A percentile compares a stretch with the other conserved stretches of the same genome.
Conservation (phyloP, 2,888 invertebrate species). For the Halictus quadricinctus region DNA sequence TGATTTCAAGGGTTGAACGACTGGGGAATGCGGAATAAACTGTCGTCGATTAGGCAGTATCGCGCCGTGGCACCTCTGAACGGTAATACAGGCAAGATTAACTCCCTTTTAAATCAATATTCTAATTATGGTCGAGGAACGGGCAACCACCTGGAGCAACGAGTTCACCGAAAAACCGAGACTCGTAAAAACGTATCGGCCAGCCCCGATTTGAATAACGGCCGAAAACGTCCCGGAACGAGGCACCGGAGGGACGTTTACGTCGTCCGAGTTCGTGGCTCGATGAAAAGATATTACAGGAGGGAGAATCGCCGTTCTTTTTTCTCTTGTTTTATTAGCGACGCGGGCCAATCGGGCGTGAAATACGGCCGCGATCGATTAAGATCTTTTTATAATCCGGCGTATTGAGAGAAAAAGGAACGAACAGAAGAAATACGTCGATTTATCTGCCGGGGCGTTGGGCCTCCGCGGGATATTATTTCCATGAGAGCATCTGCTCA, state of each 20-base stretch:
- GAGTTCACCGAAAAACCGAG: conserved; percentile 32
- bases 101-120: conserved; percentile 13
- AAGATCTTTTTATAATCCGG: conserved; percentile 27
- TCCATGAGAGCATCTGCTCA: conserved; percentile 2
- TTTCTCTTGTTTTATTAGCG: conserved; percentile 29
- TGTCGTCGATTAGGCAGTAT: background rate
- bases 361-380: conserved; percentile 51
- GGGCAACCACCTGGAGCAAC: conserved; percentile 38
- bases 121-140: background rate
- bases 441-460: background rate
- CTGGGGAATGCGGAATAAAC: background rate
- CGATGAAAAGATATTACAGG: conserved; percentile 52
- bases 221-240: conserved; percentile 51
- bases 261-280: conserved; percentile 31
- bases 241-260: conserved; percentile 55
- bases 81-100: background rate
- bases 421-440: background rate
- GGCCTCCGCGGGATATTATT: conserved; percentile 4
- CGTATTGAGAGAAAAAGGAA: background rate
- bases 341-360: conserved; percentile 33
- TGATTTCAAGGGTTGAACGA: background rate
- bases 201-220: conserved; percentile 66
- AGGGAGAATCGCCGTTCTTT: background rate
- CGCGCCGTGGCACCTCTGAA: background rate
- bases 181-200: conserved; percentile 45